These are phyloP conservation scores for Melipona quadrifasciata DNA, from an alignment of 1,140 invertebrate species.

Conservation along the genomic window DNA sequence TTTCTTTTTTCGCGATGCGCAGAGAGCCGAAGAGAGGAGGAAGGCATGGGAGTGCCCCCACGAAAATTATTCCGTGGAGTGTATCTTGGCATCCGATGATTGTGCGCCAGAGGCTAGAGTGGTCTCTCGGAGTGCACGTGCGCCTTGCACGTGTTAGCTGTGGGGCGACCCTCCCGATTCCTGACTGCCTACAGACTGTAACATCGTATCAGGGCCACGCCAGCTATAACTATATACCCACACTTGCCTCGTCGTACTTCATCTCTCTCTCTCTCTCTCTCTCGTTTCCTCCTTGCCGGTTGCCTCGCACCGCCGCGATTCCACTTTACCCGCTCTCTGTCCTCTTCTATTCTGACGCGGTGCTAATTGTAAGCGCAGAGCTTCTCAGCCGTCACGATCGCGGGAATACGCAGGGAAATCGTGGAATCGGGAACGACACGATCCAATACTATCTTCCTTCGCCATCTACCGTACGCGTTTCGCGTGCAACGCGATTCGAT, in stretches of 20 bases:
- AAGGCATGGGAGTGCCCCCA: slow-evolving; percentile 66
- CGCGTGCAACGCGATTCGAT: not conserved
- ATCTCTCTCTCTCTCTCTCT: slow-evolving; percentile 13
- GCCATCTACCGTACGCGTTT: slow-evolving; percentile 6
- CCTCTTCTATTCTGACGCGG: slow-evolving; percentile 58
- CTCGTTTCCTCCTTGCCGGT: not conserved
- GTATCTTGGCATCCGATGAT: slow-evolving; percentile 80
- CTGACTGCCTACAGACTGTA: slow-evolving; percentile 77
- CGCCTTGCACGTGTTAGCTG: slow-evolving; percentile 79
- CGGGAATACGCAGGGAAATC: slow-evolving; percentile 25
- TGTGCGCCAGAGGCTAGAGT: slow-evolving; percentile 77
- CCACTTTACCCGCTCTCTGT: slow-evolving; percentile 35
- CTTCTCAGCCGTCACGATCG: slow-evolving; percentile 53
- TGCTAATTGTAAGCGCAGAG: slow-evolving; percentile 65
- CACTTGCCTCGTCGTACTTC: slow-evolving; percentile 46
- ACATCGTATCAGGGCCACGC: slow-evolving; percentile 75
- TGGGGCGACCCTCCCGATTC: slow-evolving; percentile 78
- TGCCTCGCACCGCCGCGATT: slow-evolving; percentile 5
- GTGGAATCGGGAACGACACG: slow-evolving; percentile 32
- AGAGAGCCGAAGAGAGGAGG: not conserved
- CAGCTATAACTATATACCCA: slow-evolving; percentile 62
- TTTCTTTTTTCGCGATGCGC: slow-evolving; percentile 41
- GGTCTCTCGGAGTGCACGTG: slow-evolving; percentile 78
- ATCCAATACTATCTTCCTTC: slow-evolving; percentile 13
- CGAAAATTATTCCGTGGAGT: slow-evolving; percentile 78